These are phyloP conservation scores for Acanthopagrus latus DNA, from an alignment of 2,797 vertebrate genomes.

Conservation along the genomic window DNA sequence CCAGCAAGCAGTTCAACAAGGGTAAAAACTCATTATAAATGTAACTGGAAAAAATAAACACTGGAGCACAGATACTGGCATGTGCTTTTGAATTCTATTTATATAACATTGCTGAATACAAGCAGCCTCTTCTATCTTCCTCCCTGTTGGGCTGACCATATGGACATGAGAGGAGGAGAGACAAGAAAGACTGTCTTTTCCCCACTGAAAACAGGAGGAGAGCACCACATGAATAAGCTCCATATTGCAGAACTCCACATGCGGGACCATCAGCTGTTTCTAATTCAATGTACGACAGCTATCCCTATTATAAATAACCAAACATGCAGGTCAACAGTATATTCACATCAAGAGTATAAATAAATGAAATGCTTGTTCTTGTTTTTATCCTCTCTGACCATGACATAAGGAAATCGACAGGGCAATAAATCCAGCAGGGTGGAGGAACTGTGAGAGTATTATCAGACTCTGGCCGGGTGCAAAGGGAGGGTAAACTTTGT, in stretches of 20 bases:
- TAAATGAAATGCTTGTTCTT: constrained; percentile 51
- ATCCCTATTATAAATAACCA: constrained; percentile 44
- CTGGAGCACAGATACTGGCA: constrained; percentile 7
- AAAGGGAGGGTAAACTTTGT: constrained; percentile 48
- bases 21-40: constrained; percentile 26
- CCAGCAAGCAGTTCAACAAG: constrained; percentile 31
- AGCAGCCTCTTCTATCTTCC: constrained; percentile 32
- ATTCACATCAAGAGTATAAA: constrained; percentile 26
- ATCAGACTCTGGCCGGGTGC: constrained; percentile 59
- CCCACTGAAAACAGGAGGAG: constrained; percentile 65
- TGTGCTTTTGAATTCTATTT: constrained; percentile 43
- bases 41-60: constrained; percentile 14
- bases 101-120: constrained; percentile 46
- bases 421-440: constrained; percentile 22
- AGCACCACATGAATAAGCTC: constrained; percentile 57
- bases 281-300: constrained; percentile 55
- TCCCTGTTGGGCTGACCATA: constrained; percentile 72
- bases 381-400: constrained; percentile 38
- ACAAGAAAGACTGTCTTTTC: constrained; percentile 59
- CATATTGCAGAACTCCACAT: constrained; percentile 65
- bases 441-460: constrained; percentile 39
- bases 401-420: constrained; percentile 45
- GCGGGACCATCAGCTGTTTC: constrained; percentile 65
- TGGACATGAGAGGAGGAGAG: constrained; percentile 61
- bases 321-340: constrained; percentile 27